Evolutionary conservation across 1,140 invertebrate species (phyloP).

Genomic region (Drosophila lini): DNA sequence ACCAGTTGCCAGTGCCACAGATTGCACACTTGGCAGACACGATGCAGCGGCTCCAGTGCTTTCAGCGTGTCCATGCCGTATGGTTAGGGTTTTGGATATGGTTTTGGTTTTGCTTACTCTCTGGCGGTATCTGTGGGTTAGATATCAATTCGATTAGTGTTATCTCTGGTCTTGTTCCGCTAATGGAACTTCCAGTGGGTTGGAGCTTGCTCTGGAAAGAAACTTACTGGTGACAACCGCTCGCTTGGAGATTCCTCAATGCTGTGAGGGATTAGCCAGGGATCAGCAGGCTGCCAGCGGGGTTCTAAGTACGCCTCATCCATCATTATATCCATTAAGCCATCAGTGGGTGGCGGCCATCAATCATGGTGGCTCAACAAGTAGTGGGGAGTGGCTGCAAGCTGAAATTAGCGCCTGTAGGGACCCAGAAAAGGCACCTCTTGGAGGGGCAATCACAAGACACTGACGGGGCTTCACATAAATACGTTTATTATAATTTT

Average conservation of each 20-base stretch:
- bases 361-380: constrained; percentile 41
- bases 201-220: background rate
- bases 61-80: constrained; percentile 62
- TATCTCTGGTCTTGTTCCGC: constrained; percentile 6
- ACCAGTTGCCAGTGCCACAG: constrained; percentile 57
- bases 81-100: background rate
- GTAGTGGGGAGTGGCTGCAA: background rate
- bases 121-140: constrained; percentile 3
- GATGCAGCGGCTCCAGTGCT: constrained; percentile 49
- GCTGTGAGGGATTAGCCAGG: background rate
- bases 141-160: constrained; percentile 24
- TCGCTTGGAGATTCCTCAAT: background rate
- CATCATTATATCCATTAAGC: constrained; percentile 66
- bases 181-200: constrained; percentile 2
- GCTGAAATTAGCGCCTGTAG: background rate
- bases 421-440: too few species aligned
- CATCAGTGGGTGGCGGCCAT: constrained; percentile 26
- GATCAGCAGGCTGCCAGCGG: background rate
- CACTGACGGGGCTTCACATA: constrained; percentile 61
- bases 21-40: constrained; percentile 51
- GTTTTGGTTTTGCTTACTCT: background rate
- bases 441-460: background rate
- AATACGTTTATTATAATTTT: constrained; percentile 82
- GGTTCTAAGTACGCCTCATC: constrained; percentile 27
- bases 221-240: background rate